These are phyloP conservation scores for Diplogasteroides magnus DNA, from an alignment of 1,140 invertebrate species.

Conservation along the genomic window DNA sequence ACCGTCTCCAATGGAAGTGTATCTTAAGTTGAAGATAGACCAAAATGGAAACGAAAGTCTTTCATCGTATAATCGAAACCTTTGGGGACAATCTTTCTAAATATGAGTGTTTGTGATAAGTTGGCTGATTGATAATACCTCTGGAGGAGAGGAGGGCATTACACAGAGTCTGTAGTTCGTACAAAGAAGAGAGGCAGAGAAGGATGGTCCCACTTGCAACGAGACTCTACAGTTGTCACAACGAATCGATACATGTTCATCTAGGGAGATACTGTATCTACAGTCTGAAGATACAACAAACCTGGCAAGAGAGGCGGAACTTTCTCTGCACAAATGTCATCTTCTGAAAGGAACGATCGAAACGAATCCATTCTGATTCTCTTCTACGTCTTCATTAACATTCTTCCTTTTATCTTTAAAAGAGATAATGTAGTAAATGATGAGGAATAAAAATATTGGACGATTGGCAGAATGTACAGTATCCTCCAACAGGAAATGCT, in stretches of 20 bases:
- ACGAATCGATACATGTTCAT: neutral
- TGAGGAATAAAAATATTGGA: no score
- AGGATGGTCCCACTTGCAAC: neutral
- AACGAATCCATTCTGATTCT: slow-evolving; percentile 2
- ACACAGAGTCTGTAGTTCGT: neutral
- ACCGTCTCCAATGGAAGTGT: neutral
- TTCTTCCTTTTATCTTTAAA: slow-evolving; percentile 9
- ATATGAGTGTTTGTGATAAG: no score
- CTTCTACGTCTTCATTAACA: neutral
- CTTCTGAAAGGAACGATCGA: neutral
- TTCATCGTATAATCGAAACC: neutral
- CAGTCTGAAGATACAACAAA: no score
- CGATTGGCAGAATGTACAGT: no score
- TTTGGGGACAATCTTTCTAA: neutral
- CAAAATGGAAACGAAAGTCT: neutral
- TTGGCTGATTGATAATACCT: no score
- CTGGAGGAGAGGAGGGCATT: no score
- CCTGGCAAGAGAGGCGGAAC: neutral
- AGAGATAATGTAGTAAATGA: neutral
- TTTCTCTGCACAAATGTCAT: neutral
- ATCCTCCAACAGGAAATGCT: no score
- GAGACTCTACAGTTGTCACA: neutral
- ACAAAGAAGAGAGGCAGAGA: neutral
- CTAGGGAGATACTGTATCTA: neutral
- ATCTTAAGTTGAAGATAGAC: neutral